Evolutionary conservation across 2,888 invertebrate species (phyloP), one percentile per base, ranked within the genome.

Genomic region (Apotomis turbidana): DNA sequence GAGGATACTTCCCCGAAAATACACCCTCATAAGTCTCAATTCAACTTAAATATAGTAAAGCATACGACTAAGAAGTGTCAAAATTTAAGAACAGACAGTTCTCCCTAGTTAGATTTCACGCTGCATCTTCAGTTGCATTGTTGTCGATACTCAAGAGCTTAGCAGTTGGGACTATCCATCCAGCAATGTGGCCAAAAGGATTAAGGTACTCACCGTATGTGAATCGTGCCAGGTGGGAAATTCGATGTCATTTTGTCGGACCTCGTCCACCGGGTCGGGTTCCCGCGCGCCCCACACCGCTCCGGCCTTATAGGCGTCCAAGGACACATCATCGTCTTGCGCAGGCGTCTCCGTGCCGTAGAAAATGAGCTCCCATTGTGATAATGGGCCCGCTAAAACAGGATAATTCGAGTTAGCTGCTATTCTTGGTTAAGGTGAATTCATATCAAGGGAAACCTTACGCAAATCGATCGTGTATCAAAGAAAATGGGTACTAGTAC

Each of bases 281-380:
- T 81, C 84, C 44, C 80, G 78, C 8, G 78, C 78, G 46, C 78
- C 83, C 87, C 88, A 88, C 4, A 82, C 74, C 3, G 75, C 74
- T 13, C 73, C 46, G 5, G 72, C 76, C 44, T 77, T 75, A 8
- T 94, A 86, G 13, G 94, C 88, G 77, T 94, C 94, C 38, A 82
- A 86, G 62, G 97, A 97, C 49, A 96, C 97, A 84, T 97, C 91
- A 58, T 87, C 90, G 63, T 94, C 94, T 81, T 95, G 95, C 8
- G 95, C 91, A 0, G 95, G 95, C 1, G 90, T 89, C 76, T 95
- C 95, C 1, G 97, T 97, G 57, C 97, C 97, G 88, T 97, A 97
- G 86, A 97, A 95, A 82, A 97, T 96, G 82, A 97, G 88, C 87
- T 96, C 96, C 97, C 97, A 97, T 79, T 96, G 96, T 66, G 95